phyloP scores from a whole-genome alignment of 2,797 vertebrate species.

The Catostomus latipinnis region DNA sequence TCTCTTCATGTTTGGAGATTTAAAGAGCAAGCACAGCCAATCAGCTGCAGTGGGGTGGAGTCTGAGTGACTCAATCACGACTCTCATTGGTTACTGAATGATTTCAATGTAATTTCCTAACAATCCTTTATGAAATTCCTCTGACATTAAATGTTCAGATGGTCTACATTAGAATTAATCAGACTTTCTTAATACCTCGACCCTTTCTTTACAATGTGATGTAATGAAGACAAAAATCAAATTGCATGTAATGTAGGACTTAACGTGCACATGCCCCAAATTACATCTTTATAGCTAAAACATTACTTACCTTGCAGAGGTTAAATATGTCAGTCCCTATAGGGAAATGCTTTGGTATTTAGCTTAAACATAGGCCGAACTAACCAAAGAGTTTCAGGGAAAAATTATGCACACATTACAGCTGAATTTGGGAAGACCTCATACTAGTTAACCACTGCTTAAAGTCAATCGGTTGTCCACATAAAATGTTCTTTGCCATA shows the following conservation, averaged over 20 bases:
- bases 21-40: slow-evolving; percentile 60
- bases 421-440: neutral
- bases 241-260: neutral
- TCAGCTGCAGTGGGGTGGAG: slow-evolving; percentile 4
- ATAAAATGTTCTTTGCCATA: slow-evolving; percentile 2
- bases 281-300: neutral
- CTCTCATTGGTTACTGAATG: neutral
- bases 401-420: neutral
- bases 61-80: neutral
- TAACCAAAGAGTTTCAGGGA: neutral
- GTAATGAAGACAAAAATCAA: neutral
- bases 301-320: neutral
- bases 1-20: slow-evolving; percentile 65
- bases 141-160: neutral
- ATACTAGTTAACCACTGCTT: neutral
- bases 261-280: neutral
- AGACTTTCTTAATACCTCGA: too few species aligned
- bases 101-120: neutral
- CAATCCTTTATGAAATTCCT: slow-evolving; percentile 8
- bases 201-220: too few species aligned
- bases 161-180: neutral
- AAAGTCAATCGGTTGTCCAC: neutral
- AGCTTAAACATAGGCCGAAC: neutral
- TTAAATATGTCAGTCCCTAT: neutral
- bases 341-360: neutral